Evolutionary conservation across 2,888 invertebrate genomes (phyloP), one percentile per base, ranked within the genome.

Genomic region (Meteorus colon): DNA sequence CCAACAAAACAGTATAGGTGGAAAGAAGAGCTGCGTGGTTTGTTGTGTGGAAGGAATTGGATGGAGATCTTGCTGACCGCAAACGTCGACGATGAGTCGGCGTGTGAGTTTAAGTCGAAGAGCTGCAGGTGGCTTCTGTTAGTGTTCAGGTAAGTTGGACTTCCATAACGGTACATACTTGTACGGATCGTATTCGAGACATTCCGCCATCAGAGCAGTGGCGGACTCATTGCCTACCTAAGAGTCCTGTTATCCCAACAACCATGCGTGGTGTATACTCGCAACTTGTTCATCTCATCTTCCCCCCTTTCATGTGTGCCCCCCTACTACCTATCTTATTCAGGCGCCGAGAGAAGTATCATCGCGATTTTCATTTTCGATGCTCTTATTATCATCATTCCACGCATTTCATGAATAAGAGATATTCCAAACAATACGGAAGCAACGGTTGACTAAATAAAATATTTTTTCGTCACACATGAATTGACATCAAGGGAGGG

Each of bases 161-260:
- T 84, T 83, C 81, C 82, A 81, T 87, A 84, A 85, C 86, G 86
- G 85, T 85, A 86, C 82, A 82, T 77, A 68, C 77, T 8, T 82
- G 81, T 82, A 79, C 83, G 84, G 83, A 82, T 84, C 79, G 80
- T 80, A 82, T 81, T 84, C 84, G 81, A 71, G 72, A 65, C 68
- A 55, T 51, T 55, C 51, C 27, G 41, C 55, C 55, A 55, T 55
- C 55, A 55, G 19, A 55, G 31, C 67, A 77, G 76, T 79, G 77
- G 79, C 65, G 41, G 37, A 65, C 37, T 65, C 41, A 63, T 77
- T 79, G 80, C 81, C 83, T 82, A 82, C 82, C 80, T 77, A 78
- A 83, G 79, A 83, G 85, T 87, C 86, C 87, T 86, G 87, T 87
- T 87, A 87, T 86, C 82, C 82, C 84, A 84, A 83, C 86, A 84